Conservation (phyloP, 2,888 invertebrate genomes). For the Allygus modestus region DNA sequence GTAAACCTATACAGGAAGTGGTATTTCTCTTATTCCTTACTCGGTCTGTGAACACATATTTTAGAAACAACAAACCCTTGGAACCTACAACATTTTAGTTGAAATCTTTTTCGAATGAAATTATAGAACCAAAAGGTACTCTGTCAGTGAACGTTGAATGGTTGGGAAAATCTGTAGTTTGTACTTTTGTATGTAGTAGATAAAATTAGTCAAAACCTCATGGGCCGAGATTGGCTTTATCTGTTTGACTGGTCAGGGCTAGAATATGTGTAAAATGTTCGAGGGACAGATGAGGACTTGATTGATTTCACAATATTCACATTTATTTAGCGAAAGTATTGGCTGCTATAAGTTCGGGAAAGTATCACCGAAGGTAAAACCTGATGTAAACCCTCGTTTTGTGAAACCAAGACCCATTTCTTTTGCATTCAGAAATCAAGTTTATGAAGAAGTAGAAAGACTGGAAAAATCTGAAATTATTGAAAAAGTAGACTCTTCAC, state of each 20-base stretch:
- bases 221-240: too few relatives aligned
- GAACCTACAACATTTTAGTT: neutral
- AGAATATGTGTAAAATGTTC: neutral
- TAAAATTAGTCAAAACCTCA: neutral
- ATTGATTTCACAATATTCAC: neutral
- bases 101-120: conserved; percentile 17
- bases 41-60: neutral
- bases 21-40: conserved; percentile 29
- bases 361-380: neutral
- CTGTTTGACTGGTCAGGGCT: conserved; percentile 19
- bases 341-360: conserved; percentile 29
- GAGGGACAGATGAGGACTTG: neutral
- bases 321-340: neutral
- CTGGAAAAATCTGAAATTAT: conserved; percentile 23
- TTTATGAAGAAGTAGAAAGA: conserved; percentile 6
- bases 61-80: neutral
- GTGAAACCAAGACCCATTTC: too few relatives aligned
- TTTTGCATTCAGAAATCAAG: too few relatives aligned
- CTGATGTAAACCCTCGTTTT: neutral
- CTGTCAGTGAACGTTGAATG: conserved; percentile 16
- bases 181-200: conserved; percentile 28
- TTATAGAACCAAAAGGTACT: neutral
- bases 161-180: too few relatives aligned
- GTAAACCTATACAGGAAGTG: conserved; percentile 10
- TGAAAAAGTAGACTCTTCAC: too few relatives aligned